Evolutionary conservation across 1,140 invertebrate species (phyloP).

Genomic region (Drosophila insularis): DNA sequence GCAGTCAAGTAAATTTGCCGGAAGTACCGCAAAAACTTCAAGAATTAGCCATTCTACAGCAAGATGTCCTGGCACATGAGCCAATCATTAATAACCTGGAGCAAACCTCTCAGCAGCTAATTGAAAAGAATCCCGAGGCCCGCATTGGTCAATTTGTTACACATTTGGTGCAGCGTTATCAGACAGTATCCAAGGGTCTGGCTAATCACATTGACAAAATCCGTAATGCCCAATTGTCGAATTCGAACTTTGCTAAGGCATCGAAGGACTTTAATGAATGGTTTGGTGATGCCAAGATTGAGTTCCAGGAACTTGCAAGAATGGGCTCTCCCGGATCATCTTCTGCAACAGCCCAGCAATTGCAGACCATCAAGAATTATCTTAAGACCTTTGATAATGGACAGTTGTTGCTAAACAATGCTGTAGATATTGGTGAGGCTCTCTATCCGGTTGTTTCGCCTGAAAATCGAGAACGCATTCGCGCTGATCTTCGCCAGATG

Average conservation of each 20-base stretch:
- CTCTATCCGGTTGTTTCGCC: constrained; percentile 93
- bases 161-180: constrained; percentile 90
- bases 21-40: constrained; percentile 89
- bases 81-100: constrained; percentile 87
- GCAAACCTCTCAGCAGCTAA: constrained; percentile 88
- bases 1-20: constrained; percentile 87
- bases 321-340: constrained; percentile 81
- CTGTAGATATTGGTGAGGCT: constrained; percentile 93
- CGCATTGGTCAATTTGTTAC: constrained; percentile 90
- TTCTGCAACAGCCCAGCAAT: constrained; percentile 75
- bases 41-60: constrained; percentile 86
- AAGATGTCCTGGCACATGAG: constrained; percentile 86
- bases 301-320: constrained; percentile 78
- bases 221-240: constrained; percentile 86
- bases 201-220: constrained; percentile 87
- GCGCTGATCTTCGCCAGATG: constrained; percentile 91
- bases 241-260: constrained; percentile 87
- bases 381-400: constrained; percentile 90
- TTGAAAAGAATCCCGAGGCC: constrained; percentile 90
- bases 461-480: constrained; percentile 92
- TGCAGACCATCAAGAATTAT: constrained; percentile 83
- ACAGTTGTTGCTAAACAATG: constrained; percentile 89
- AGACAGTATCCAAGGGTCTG: constrained; percentile 89
- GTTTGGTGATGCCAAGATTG: constrained; percentile 88
- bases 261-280: constrained; percentile 90